Percentiles rank a stretch among this genome's conserved stretches.
Conservation (phyloP, 2,113 vertebrate genomes). For the Scortum barcoo region DNA sequence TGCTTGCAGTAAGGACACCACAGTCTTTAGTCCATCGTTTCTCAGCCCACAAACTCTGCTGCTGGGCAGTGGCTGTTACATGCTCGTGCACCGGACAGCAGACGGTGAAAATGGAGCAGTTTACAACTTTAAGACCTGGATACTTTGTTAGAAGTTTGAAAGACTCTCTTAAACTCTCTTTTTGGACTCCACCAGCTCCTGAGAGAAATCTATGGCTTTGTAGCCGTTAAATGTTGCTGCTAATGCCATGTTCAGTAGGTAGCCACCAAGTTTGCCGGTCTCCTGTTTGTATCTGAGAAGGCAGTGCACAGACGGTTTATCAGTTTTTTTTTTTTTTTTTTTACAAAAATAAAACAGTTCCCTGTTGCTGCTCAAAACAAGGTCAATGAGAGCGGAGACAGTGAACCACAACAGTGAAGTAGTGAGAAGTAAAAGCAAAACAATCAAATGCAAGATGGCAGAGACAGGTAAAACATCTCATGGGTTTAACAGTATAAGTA, state of each 20-base stretch:
- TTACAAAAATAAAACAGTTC: neutral
- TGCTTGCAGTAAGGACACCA: neutral
- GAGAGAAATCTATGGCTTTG: neutral
- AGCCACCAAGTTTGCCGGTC: neutral
- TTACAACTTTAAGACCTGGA: neutral
- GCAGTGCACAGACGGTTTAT: neutral
- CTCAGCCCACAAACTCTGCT: neutral
- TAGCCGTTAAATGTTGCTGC: neutral
- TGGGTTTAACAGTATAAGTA: neutral
- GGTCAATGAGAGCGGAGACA: neutral
- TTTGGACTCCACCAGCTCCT: neutral
- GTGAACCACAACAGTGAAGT: neutral
- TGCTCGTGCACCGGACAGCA: neutral
- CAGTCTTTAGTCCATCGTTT: neutral
- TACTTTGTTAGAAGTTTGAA: neutral
- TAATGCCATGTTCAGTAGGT: neutral
- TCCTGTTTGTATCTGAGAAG: neutral
- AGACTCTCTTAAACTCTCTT: neutral
- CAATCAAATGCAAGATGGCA: no score
- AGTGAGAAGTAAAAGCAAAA: neutral
- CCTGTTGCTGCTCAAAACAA: neutral
- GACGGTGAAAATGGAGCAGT: neutral
- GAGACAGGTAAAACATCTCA: neutral
- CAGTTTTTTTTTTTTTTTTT: no score
- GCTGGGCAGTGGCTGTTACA: neutral